A percentile compares a stretch with the other conserved stretches of the same genome.
phyloP scores from a whole-genome alignment of 2,113 vertebrate species.

The Gymnobelideus leadbeateri region DNA sequence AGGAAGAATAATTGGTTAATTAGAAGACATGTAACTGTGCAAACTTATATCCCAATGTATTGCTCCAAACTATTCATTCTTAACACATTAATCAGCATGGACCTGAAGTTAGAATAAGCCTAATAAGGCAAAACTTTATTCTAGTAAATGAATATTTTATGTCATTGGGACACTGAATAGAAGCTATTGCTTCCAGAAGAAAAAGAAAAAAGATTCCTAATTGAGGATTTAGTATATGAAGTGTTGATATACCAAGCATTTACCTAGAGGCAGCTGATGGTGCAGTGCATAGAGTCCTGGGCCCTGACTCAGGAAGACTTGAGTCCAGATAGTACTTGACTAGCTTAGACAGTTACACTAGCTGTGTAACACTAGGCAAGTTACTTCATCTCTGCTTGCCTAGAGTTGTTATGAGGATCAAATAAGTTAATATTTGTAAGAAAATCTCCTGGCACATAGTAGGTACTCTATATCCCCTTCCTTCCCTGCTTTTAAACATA shows the following conservation, averaged over 20 bases:
- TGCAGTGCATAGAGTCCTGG: not conserved
- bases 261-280: not conserved
- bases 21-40: not conserved
- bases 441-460: not conserved
- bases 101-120: not conserved
- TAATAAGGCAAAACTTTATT: constrained; percentile 15
- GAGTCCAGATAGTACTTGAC: not conserved
- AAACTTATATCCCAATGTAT: not conserved
- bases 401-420: not conserved
- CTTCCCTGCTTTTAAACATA: not conserved
- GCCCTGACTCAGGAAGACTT: not conserved
- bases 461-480: not conserved
- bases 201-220: not conserved
- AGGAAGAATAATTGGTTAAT: constrained; percentile 15
- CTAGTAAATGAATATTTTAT: not conserved
- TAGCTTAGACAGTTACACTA: not conserved
- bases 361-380: not conserved
- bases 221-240: not conserved
- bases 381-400: not conserved
- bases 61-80: not conserved
- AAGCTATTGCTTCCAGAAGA: not conserved
- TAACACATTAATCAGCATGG: not conserved
- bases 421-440: not conserved
- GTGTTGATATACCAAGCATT: not conserved
- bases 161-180: not conserved